These are phyloP conservation scores for Trichechus manatus DNA, from an alignment of 2,113 vertebrate species.

Conservation along the genomic window DNA sequence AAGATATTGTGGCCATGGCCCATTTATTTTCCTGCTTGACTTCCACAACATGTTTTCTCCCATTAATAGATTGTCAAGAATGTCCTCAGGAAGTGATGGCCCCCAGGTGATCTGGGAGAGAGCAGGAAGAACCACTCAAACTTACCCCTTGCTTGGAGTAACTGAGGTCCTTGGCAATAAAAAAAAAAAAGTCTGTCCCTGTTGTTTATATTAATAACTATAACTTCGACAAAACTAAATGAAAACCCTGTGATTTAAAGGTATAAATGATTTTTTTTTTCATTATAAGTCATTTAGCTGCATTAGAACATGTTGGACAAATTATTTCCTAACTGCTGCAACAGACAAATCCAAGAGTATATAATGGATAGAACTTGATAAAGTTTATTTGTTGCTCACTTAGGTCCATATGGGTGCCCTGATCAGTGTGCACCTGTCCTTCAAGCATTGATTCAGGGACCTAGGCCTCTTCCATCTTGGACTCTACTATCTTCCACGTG, in stretches of 20 bases:
- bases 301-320: background rate
- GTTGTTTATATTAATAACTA: background rate
- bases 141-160: background rate
- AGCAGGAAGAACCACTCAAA: background rate
- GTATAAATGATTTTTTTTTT: background rate
- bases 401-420: background rate
- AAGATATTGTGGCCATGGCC: background rate
- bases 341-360: background rate
- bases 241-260: constrained; percentile 18
- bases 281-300: background rate
- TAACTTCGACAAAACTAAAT: constrained; percentile 21
- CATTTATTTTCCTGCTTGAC: background rate
- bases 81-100: background rate
- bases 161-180: background rate
- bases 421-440: background rate
- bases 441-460: background rate
- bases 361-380: background rate
- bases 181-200: background rate
- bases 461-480: background rate
- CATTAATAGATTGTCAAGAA: background rate
- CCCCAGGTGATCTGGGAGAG: background rate
- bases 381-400: background rate
- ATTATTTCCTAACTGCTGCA: background rate
- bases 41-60: background rate
- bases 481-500: background rate